phyloP scores from a whole-genome alignment of 2,797 vertebrate species.

The Clangula hyemalis region DNA sequence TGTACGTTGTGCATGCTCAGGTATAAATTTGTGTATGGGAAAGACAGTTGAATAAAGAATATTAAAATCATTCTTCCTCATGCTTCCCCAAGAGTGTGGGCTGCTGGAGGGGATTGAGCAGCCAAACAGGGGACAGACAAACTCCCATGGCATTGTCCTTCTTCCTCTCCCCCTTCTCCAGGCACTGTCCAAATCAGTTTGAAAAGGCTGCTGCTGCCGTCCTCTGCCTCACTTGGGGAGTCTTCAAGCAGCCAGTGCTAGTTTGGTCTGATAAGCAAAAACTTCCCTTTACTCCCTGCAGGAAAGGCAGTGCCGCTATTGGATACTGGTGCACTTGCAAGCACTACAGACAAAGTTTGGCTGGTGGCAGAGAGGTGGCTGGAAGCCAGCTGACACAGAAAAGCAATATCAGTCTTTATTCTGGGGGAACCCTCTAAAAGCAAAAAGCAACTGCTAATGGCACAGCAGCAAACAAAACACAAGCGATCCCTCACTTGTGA shows the following conservation, averaged over 20 bases:
- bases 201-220: background rate
- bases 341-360: conserved; percentile 43
- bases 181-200: background rate
- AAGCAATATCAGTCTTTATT: background rate
- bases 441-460: background rate
- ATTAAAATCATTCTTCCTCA: background rate
- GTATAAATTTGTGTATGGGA: background rate
- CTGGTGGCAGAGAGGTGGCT: conserved; percentile 56
- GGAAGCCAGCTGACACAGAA: conserved; percentile 56
- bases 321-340: background rate
- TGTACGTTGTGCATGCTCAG: background rate
- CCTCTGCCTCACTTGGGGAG: background rate
- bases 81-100: background rate
- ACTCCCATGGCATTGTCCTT: background rate
- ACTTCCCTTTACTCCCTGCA: background rate
- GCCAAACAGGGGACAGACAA: background rate
- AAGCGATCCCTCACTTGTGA: rapidly evolving
- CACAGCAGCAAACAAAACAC: background rate
- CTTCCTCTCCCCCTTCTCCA: background rate
- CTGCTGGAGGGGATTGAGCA: background rate
- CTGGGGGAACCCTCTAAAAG: conserved; percentile 28
- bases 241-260: background rate
- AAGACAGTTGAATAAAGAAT: background rate
- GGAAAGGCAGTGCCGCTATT: background rate
- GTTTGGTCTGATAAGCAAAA: background rate